A percentile compares a stretch with the other conserved stretches of the same genome.
These are phyloP conservation scores for Microctenopoma stevenorrisi DNA, from an alignment of 2,797 vertebrate species.

Conservation along the genomic window DNA sequence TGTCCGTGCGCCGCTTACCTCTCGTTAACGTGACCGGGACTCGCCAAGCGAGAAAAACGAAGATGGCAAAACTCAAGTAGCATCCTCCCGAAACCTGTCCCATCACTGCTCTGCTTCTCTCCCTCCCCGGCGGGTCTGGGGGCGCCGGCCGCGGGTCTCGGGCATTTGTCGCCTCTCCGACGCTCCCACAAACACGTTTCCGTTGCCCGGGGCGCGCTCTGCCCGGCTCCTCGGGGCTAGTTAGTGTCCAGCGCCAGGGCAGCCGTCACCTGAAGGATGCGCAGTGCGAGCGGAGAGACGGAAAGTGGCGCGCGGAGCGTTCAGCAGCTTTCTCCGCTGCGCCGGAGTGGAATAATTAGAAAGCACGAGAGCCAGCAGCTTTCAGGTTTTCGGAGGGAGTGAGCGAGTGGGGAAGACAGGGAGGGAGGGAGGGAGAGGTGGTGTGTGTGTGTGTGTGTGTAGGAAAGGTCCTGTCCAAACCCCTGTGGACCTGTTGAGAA, in stretches of 20 bases:
- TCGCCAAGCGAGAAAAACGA: constrained; percentile 66
- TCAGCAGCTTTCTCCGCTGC: constrained; percentile 38
- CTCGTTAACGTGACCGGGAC: constrained; percentile 62
- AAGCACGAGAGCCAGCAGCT: constrained; percentile 46
- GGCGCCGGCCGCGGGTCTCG: constrained; percentile 62
- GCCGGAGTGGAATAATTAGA: constrained; percentile 58
- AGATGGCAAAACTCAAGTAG: constrained; percentile 72
- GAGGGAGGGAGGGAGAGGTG: neutral
- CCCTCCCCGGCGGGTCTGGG: constrained; percentile 70
- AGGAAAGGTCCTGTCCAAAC: constrained; percentile 17
- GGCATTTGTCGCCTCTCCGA: constrained; percentile 63
- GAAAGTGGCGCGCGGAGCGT: constrained; percentile 47
- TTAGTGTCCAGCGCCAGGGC: constrained; percentile 37
- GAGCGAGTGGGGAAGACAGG: constrained; percentile 11
- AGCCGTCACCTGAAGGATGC: constrained; percentile 49
- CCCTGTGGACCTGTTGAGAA: constrained; percentile 62
- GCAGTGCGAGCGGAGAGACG: constrained; percentile 54
- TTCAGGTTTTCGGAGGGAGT: constrained; percentile 23
- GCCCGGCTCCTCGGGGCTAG: constrained; percentile 33
- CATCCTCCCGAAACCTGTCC: constrained; percentile 78
- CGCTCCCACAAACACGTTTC: constrained; percentile 41
- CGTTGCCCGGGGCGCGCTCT: constrained; percentile 24
- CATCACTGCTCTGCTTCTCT: constrained; percentile 74
- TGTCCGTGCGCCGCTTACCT: constrained; percentile 67
- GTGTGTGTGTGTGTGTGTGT: neutral